Conservation (phyloP, 2,888 invertebrate species). For the Euspilapteryx auroguttella region DNA sequence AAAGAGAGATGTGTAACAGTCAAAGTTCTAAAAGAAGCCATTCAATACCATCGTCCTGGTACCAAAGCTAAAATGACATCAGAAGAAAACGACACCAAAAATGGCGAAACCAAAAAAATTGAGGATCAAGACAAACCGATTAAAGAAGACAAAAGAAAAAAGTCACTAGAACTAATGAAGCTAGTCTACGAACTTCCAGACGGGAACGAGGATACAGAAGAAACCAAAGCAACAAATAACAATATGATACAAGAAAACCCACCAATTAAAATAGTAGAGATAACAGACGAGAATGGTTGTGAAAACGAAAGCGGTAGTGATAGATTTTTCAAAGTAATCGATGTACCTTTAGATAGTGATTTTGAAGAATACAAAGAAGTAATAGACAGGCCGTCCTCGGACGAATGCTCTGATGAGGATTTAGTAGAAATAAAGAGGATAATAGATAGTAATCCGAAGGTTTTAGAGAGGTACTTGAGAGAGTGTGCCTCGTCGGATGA, state of each 20-base stretch:
- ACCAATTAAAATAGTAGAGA: conserved; percentile 46
- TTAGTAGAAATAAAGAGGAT: conserved; percentile 33
- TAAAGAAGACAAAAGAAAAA: conserved; percentile 20
- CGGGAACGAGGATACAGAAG: conserved; percentile 25
- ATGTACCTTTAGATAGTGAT: conserved; percentile 29
- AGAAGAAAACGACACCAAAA: conserved; percentile 38
- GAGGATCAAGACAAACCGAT: conserved; percentile 19
- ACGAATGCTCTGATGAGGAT: conserved; percentile 43
- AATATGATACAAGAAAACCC: conserved; percentile 51
- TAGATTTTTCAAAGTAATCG: conserved; percentile 21
- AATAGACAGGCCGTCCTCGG: conserved; percentile 38
- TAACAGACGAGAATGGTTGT: conserved; percentile 53
- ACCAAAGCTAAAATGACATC: conserved; percentile 41
- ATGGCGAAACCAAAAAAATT: conserved; percentile 29
- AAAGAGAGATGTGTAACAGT: too few species aligned
- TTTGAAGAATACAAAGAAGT: conserved; percentile 39
- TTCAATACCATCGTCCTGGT: too few species aligned
- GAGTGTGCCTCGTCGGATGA: conserved; percentile 74
- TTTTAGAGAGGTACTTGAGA: conserved; percentile 75
- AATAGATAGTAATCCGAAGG: conserved; percentile 60
- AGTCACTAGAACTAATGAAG: conserved; percentile 43
- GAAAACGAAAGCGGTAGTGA: conserved; percentile 30
- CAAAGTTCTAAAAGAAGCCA: too few species aligned
- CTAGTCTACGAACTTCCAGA: conserved; percentile 51
- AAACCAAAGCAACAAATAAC: conserved; percentile 26